Base-by-base conservation (phyloP, 2,797 vertebrate genomes). In the Sphaeramia orbicularis region DNA sequence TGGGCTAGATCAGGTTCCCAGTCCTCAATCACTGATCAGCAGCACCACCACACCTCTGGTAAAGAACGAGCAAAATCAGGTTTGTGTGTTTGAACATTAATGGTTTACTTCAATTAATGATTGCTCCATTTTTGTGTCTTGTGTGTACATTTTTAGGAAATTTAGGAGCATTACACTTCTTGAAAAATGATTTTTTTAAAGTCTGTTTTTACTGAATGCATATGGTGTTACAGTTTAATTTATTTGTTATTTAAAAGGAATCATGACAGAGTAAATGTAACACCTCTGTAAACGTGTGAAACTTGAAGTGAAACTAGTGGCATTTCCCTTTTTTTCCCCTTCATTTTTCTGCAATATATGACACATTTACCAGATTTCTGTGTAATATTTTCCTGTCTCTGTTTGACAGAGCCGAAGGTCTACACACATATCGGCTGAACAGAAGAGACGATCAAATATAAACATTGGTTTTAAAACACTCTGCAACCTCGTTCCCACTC, bases 401-500 rank as follows among this genome's bases (percentile, higher is more conserved):
- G 7, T 86, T 77, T 74, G 0, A 54, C 92, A 99, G 97, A 95
- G 90, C 80, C 94, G 94, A 43, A 95, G 96, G 72, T 93, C 95
- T 90, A 96, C 83, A 59, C 94, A 96, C 88, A 95, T 97, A 81
- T 97, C 96, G 4, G 94, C 98, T 0, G 98, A 99, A 77, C 97
- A 99, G 74, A 99, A 98, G 84, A 94, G 98, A 58, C 94, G 97
- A 61, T 95, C 92, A 78, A 98, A 97, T 79, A 99, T 99, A 87
- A 98, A 96, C 86, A 94, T 92, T 41, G 94, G 96, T 68, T 98
- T 97, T 58, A 95, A 94, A 89, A 96, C 96, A 0, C 93, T 99
- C 48, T 94, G 95, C 84, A 94, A 81, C 70, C 85, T 99, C 71
- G 95, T 99, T 51, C 94, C 96, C 4, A 89, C 94, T 10, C 82